Evolutionary conservation across 2,113 vertebrate genomes (phyloP).

Genomic region (Hemiscyllium ocellatum): DNA sequence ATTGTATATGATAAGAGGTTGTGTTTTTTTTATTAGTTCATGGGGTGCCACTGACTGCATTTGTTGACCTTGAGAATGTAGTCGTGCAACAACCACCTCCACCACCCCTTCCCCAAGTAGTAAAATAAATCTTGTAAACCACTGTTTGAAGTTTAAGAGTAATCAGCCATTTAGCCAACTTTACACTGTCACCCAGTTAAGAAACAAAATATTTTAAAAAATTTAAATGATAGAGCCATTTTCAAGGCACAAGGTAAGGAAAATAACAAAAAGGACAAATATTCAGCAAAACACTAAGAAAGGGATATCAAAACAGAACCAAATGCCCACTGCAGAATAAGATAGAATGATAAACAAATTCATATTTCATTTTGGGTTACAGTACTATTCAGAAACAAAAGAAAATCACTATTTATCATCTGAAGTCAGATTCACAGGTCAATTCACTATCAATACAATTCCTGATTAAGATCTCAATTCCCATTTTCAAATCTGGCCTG

Average conservation of each 20-base stretch:
- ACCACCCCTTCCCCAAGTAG: too few relatives aligned
- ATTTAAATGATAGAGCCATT: neutral
- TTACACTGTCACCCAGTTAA: neutral
- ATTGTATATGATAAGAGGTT: neutral
- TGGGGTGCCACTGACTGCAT: too few relatives aligned
- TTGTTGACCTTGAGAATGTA: too few relatives aligned
- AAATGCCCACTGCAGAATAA: neutral
- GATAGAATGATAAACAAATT: neutral
- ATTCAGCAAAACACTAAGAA: neutral
- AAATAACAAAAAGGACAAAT: neutral
- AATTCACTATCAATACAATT: constrained; percentile 54
- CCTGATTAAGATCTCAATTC: constrained; percentile 66
- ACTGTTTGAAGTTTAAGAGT: neutral
- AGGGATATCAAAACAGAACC: neutral
- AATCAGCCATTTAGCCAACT: neutral
- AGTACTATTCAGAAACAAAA: neutral
- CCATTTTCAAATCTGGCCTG: constrained; percentile 69
- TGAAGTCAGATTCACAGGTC: constrained; percentile 55
- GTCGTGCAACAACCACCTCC: too few relatives aligned
- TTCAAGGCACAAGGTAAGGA: neutral
- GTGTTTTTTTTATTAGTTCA: too few relatives aligned
- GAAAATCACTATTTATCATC: constrained; percentile 3
- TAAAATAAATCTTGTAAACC: too few relatives aligned
- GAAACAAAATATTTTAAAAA: neutral
- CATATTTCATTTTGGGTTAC: neutral